Base-by-base conservation (phyloP, 2,797 vertebrate species). In the Helostoma temminkii region DNA sequence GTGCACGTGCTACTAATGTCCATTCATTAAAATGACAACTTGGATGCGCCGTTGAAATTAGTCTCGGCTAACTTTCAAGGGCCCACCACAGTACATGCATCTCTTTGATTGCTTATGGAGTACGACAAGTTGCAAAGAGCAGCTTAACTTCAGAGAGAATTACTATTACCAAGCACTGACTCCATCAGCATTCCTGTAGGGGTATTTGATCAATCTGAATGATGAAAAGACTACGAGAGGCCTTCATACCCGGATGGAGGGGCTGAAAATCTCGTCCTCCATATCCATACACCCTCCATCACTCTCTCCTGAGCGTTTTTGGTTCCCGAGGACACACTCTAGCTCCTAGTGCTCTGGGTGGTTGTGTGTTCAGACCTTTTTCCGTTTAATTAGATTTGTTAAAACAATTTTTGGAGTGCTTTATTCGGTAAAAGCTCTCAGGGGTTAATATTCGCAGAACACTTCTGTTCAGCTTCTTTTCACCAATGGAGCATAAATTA, bases 401-500 rank as follows among this genome's bases (percentile, higher is more conserved):
- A 94, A 94, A 94, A 94, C 92, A 95, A 94, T 95, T 95, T 95
- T 94, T 94, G 91, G 93, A 95, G 93, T 93, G 94, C 93, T 94
- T 94, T 93, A 94, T 94, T 94, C 90, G 91, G 92, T 95, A 94
- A 95, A 94, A 95, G 94, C 94, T 95, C 94, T 95, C 93, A 98
- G 96, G 97, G 96, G 97, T 98, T 98, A 98, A 99, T 97, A 98
- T 98, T 96, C 96, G 95, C 96, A 96, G 96, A 97, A 96, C 96
- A 96, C 97, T 98, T 97, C 96, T 96, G 97, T 97, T 98, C 96
- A 96, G 96, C 95, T 96, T 96, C 97, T 99, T 98, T 99, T 97
- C 97, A 98, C 97, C 96, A 97, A 97, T 97, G 97, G 96, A 98
- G 97, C 97, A 99, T 99, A 99, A 99, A 99, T 99, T 99, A 99